Conservation (phyloP, 2,113 vertebrate genomes). For the Marmota flaviventris region DNA sequence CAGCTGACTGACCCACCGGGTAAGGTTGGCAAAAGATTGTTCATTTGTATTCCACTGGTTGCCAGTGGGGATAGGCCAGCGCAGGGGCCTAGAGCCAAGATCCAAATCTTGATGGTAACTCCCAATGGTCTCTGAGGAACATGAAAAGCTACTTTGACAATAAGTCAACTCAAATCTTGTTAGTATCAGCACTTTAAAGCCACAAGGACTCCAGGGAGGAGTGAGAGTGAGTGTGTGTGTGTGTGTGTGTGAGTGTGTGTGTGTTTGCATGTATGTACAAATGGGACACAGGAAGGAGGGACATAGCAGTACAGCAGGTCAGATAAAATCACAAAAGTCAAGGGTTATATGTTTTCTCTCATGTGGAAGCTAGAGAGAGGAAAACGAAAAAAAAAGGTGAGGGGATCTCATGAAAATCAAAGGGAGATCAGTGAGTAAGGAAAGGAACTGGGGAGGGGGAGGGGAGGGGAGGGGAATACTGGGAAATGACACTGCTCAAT, state of each 20-base stretch:
- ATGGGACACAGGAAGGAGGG: rapidly evolving
- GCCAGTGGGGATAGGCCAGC: background rate
- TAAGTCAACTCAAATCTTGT: constrained; percentile 95
- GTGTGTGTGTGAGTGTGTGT: rapidly evolving
- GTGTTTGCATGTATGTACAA: background rate
- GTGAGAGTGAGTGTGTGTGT: background rate
- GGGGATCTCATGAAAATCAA: too few species aligned
- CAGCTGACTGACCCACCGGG: background rate
- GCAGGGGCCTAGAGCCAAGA: constrained; percentile 69
- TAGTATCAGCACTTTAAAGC: constrained; percentile 95
- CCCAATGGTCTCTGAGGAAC: constrained; percentile 86
- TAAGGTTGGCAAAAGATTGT: background rate
- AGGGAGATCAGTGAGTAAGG: too few species aligned
- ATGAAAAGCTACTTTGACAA: constrained; percentile 91
- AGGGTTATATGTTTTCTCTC: too few species aligned
- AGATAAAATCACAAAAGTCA: background rate
- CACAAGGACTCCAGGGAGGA: constrained; percentile 77
- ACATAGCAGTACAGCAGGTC: background rate
- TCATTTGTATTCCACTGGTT: constrained; percentile 55
- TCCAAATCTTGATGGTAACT: constrained; percentile 75
- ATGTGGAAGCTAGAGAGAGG: too few species aligned
- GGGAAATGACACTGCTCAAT: too few species aligned
- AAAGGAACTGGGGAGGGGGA: too few species aligned
- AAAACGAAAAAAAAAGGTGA: too few species aligned
- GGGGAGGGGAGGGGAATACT: too few species aligned